A percentile compares a stretch with the other conserved stretches of the same genome.
Evolutionary conservation across 2,113 vertebrate species (phyloP).

Genomic region (Cynopterus brachyotis): DNA sequence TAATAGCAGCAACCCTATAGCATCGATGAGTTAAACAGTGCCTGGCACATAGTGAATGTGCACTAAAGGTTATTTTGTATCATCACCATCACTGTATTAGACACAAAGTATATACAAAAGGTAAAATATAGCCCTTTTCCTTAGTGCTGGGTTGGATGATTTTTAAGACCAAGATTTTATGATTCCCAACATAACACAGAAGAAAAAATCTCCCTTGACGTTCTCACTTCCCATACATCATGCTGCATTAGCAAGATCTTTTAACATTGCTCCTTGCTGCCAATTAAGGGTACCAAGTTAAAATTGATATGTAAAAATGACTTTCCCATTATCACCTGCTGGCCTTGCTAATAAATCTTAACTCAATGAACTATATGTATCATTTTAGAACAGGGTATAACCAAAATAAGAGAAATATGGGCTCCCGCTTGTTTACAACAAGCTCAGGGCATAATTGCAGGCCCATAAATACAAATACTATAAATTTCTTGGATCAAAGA

Average conservation of each 20-base stretch:
- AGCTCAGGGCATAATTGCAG: neutral
- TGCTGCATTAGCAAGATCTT: constrained; percentile 9
- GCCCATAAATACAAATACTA: neutral
- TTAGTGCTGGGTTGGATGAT: constrained; percentile 38
- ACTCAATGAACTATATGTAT: constrained; percentile 29
- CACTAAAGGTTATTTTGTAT: neutral
- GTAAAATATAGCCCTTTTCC: constrained; percentile 29
- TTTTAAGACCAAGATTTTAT: constrained; percentile 56
- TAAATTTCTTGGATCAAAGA: constrained; percentile 56
- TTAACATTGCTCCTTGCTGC: constrained; percentile 45
- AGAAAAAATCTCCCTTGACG: neutral
- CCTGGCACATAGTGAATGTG: neutral
- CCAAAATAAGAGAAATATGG: neutral
- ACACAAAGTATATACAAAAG: neutral
- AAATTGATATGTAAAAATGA: constrained; percentile 50
- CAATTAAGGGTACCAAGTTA: constrained; percentile 40
- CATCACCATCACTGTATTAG: neutral
- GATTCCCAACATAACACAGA: neutral
- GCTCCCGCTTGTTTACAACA: neutral
- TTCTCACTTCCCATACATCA: neutral
- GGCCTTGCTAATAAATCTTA: constrained; percentile 45
- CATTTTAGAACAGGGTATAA: neutral
- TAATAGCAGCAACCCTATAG: neutral
- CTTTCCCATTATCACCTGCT: neutral
- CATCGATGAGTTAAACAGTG: neutral